A percentile compares a stretch with the other conserved stretches of the same genome.
Evolutionary conservation across 2,888 invertebrate genomes (phyloP).

Genomic region (Sericinus montela): DNA sequence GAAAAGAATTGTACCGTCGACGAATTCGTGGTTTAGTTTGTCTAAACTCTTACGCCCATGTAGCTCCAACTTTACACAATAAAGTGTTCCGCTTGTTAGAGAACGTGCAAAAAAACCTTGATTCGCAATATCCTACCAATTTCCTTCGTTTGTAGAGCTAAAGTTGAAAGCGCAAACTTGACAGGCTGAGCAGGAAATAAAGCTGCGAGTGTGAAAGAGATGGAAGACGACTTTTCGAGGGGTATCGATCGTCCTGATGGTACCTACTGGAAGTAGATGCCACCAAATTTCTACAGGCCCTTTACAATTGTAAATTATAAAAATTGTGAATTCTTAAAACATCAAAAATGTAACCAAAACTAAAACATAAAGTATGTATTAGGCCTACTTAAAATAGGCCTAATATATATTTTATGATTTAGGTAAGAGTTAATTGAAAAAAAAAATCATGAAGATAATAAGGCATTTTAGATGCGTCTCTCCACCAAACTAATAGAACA

Average conservation of each 20-base stretch:
- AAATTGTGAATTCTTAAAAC: no score
- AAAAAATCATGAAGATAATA: no score
- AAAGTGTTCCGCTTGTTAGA: slow-evolving; percentile 15
- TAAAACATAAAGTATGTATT: no score
- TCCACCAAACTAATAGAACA: no score
- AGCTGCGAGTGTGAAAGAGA: slow-evolving; percentile 21
- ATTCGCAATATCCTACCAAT: slow-evolving; percentile 8
- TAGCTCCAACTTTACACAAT: slow-evolving; percentile 15
- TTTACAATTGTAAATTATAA: background rate
- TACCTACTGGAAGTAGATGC: slow-evolving; percentile 14
- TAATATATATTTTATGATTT: no score
- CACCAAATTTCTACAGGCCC: slow-evolving; percentile 16
- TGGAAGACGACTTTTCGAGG: slow-evolving; percentile 28
- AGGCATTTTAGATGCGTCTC: no score
- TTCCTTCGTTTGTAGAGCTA: slow-evolving; percentile 4
- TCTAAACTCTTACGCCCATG: slow-evolving; percentile 14
- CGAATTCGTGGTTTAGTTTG: slow-evolving; percentile 2
- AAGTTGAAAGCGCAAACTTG: slow-evolving; percentile 13
- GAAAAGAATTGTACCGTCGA: background rate
- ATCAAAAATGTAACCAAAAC: no score
- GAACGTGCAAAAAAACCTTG: background rate
- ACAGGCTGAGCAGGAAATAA: slow-evolving; percentile 15
- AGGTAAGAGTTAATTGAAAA: no score
- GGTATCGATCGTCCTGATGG: slow-evolving; percentile 28
- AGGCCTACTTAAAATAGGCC: no score